Evolutionary conservation across 1,140 invertebrate species (phyloP).

Genomic region (Sycobia sp.): DNA sequence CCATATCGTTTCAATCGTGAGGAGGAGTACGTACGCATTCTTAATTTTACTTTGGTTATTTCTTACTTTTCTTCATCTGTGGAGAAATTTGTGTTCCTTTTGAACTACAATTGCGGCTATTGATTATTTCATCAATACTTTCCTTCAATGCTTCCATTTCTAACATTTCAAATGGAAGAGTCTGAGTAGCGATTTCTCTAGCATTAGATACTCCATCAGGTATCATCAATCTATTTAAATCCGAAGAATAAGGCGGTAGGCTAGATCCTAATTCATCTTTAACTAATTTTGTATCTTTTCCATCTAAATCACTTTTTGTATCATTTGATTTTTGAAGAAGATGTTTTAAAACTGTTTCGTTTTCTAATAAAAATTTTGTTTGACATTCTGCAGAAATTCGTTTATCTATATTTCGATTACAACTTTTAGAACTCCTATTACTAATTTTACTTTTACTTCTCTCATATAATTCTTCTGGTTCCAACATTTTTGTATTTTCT

Average conservation of each 20-base stretch:
- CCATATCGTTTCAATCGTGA: too few species aligned
- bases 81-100: slow-evolving; percentile 58
- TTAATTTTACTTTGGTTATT: slow-evolving; percentile 36
- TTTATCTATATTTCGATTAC: slow-evolving; percentile 40
- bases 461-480: slow-evolving; percentile 39
- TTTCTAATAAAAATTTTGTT: slow-evolving; percentile 51
- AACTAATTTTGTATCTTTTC: slow-evolving; percentile 45
- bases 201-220: slow-evolving; percentile 66
- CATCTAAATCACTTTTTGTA: slow-evolving; percentile 55
- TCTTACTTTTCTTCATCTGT: slow-evolving; percentile 49
- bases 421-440: slow-evolving; percentile 48
- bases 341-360: slow-evolving; percentile 57
- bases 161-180: slow-evolving; percentile 56
- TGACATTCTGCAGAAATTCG: slow-evolving; percentile 44
- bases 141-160: slow-evolving; percentile 59
- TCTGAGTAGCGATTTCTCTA: slow-evolving; percentile 67
- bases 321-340: slow-evolving; percentile 54
- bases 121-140: slow-evolving; percentile 58
- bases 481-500: slow-evolving; percentile 57
- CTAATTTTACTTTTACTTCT: slow-evolving; percentile 52
- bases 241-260: slow-evolving; percentile 53
- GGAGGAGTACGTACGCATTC: too few species aligned
- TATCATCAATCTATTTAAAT: slow-evolving; percentile 57
- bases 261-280: slow-evolving; percentile 52
- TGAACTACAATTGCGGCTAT: slow-evolving; percentile 50